A percentile compares a stretch with the other conserved stretches of the same genome.
Evolutionary conservation across 2,888 invertebrate genomes (phyloP).

Genomic region (Lottia scabra): DNA sequence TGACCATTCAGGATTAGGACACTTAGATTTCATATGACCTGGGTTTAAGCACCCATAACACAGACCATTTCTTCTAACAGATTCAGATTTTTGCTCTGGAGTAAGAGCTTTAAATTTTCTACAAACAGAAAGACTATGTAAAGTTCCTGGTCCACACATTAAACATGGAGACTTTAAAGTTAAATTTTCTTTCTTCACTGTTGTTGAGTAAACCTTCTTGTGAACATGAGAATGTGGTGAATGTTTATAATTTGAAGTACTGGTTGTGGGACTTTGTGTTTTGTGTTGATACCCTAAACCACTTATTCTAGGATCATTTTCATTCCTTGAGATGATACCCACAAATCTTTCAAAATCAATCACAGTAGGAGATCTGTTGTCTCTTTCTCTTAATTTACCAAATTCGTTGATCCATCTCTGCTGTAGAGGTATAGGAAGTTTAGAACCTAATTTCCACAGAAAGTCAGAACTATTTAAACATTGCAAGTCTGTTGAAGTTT

Average conservation of each 20-base stretch:
- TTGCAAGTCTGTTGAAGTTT: not conserved
- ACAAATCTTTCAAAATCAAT: not conserved
- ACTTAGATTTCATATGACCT: not conserved
- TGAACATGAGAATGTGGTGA: not conserved
- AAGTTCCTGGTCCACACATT: not conserved
- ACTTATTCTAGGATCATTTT: not conserved
- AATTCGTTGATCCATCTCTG: not conserved
- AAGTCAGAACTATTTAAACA: too few species aligned
- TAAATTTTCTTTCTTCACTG: too few species aligned
- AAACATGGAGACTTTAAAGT: not conserved
- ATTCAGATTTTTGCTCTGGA: not conserved
- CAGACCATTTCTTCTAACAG: not conserved
- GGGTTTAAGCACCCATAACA: not conserved
- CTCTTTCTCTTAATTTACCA: not conserved
- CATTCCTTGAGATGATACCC: not conserved
- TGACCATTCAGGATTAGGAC: not conserved
- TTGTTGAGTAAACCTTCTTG: too few species aligned
- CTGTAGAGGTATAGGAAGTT: not conserved
- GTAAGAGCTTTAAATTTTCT: not conserved
- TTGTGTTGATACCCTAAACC: not conserved
- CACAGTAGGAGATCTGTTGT: not conserved
- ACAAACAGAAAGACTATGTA: not conserved
- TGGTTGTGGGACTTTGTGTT: not conserved
- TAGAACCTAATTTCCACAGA: not conserved
- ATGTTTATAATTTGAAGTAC: not conserved